Conservation (phyloP, 2,888 invertebrate species). For the Eupeodes latifasciatus region DNA sequence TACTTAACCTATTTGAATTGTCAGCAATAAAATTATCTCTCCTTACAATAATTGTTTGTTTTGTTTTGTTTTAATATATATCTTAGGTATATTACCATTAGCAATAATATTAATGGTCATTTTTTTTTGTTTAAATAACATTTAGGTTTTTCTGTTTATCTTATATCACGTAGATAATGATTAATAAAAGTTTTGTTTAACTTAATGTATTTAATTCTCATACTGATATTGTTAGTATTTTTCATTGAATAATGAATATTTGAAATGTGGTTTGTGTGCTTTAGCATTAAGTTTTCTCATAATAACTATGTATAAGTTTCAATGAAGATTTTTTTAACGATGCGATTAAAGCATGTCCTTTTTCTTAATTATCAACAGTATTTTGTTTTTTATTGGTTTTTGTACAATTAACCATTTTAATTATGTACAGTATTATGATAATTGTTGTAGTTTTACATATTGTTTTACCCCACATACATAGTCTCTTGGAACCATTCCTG, state of each 20-base stretch:
- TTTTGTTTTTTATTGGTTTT: too few relatives aligned
- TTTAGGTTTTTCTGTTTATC: neutral
- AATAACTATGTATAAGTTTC: neutral
- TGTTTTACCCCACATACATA: too few relatives aligned
- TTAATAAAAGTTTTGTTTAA: neutral
- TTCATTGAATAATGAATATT: neutral
- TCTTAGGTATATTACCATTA: neutral
- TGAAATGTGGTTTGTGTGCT: neutral
- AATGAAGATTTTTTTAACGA: neutral
- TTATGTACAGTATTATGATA: too few relatives aligned
- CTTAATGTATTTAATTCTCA: too few relatives aligned
- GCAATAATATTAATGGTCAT: neutral
- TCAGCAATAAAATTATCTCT: neutral
- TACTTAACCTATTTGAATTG: neutral
- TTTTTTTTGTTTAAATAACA: neutral
- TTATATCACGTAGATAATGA: constrained; percentile 1
- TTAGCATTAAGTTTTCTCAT: neutral
- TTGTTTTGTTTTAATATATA: too few relatives aligned
- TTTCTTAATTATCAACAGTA: too few relatives aligned
- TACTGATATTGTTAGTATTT: neutral
- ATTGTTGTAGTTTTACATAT: too few relatives aligned
- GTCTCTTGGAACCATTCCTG: too few relatives aligned
- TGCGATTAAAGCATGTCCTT: too few relatives aligned
- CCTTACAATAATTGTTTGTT: neutral
- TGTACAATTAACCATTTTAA: too few relatives aligned